Evolutionary conservation across 2,888 invertebrate genomes (phyloP), one percentile per base, ranked within the genome.

Genomic region (Ectropis crepuscularia): DNA sequence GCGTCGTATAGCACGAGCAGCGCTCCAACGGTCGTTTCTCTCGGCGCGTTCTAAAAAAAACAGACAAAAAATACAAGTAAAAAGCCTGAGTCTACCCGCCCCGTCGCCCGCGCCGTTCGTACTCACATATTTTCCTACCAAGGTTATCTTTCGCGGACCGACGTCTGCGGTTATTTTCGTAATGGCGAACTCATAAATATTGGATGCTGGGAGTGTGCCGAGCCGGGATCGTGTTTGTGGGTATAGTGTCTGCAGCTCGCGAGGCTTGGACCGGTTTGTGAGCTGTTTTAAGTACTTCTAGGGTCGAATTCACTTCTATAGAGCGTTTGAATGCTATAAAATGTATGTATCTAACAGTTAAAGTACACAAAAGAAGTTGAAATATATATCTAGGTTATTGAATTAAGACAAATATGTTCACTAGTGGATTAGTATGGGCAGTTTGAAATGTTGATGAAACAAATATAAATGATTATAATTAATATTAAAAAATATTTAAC

Each of bases 81-180:
- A 74, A 78, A 76, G 71, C 63, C 66, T 39, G 65, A 10, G 63
- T 63, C 66, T 59, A 68, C 68, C 70, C 67, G 70, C 64, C 59
- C 64, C 16, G 42, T 65, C 59, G 59, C 65, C 61, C 57, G 54
- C 64, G 63, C 62, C 71, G 50, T 57, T 57, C 59, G 73, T 75
- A 81, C 74, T 70, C 77, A 77, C 82, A 79, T 79, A 85, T 82
- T 82, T 81, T 74, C 75, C 76, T 77, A 77, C 78, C 83, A 83
- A 85, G 85, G 85, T 80, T 84, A 79, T 76, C 75, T 82, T 82
- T 85, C 76, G 81, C 82, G 75, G 70, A 72, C 75, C 74, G 69
- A 71, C 69, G 65, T 66, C 62, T 72, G 69, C 53, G 61, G 69
- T 65, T 65, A 65, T 65, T 64, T 55, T 54, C 54, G 42, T 62